Percentiles rank a stretch among this genome's conserved stretches.
Evolutionary conservation across 2,113 vertebrate species (phyloP).

Genomic region (Pachyramphus minor): DNA sequence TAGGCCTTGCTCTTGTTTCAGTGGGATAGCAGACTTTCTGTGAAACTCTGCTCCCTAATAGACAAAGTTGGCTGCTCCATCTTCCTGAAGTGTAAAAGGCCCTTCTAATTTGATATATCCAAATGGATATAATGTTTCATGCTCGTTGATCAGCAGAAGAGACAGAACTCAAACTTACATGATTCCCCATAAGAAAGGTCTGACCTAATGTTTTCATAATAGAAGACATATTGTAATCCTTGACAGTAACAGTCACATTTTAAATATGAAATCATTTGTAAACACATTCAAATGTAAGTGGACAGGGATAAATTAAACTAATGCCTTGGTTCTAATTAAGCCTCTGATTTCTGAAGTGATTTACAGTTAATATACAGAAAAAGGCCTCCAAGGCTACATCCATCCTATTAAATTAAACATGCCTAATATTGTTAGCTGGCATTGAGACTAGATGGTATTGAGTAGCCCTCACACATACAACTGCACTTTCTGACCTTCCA

Average conservation of each 20-base stretch:
- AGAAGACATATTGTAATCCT: neutral
- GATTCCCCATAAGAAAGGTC: neutral
- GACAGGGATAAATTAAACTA: conserved; percentile 4
- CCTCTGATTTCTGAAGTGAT: conserved; percentile 25
- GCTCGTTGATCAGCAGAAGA: neutral
- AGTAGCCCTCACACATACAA: neutral
- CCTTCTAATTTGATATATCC: neutral
- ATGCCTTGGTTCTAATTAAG: conserved; percentile 17
- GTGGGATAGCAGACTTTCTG: neutral
- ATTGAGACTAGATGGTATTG: neutral
- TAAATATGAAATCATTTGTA: neutral
- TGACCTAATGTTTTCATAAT: neutral
- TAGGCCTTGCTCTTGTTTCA: no score
- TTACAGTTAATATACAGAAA: conserved; percentile 20
- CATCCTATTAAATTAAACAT: conserved; percentile 31
- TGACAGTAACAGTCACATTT: neutral
- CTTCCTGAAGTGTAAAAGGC: neutral
- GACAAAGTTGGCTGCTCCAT: neutral
- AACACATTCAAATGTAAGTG: neutral
- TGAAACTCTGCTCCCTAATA: neutral
- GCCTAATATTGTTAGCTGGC: neutral
- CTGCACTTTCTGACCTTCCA: neutral
- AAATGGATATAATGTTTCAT: neutral
- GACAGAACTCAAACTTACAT: neutral
- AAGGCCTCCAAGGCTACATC: neutral